Evolutionary conservation across 53 echinoderm and acorn worm genomes (phyloP).

Genomic region (Arbacia lixula): DNA sequence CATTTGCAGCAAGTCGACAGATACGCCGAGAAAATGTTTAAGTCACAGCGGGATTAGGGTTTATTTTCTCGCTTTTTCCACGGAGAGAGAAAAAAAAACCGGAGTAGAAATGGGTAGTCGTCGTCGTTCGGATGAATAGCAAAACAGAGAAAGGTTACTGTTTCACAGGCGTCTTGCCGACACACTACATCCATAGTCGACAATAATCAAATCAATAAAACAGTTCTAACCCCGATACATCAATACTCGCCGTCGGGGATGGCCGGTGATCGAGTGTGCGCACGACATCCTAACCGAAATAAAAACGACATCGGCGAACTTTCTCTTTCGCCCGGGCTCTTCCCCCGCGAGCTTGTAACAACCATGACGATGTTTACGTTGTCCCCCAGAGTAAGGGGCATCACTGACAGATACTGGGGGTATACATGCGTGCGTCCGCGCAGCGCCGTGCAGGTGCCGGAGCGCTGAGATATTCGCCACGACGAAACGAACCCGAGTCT

Average conservation of each 20-base stretch:
- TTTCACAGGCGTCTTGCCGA: constrained; percentile 7
- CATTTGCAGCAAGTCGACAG: constrained; percentile 33
- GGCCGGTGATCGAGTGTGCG: constrained; percentile 22
- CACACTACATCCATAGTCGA: constrained; percentile 28
- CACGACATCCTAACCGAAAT: constrained; percentile 34
- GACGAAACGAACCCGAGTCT: too few species aligned
- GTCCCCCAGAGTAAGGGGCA: constrained; percentile 7
- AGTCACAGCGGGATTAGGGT: not conserved
- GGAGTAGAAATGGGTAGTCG: not conserved
- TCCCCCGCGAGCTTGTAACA: constrained; percentile 19
- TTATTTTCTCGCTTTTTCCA: not conserved
- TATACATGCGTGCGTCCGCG: too few species aligned
- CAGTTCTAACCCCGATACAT: constrained; percentile 34
- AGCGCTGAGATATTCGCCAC: too few species aligned
- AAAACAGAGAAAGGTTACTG: constrained; percentile 11
- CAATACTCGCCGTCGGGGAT: constrained; percentile 2
- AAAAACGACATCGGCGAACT: constrained; percentile 20
- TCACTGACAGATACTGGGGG: constrained; percentile 35
- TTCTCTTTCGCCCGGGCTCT: not conserved
- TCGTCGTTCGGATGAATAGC: constrained; percentile 1
- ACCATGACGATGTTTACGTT: constrained; percentile 27
- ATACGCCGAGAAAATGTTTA: not conserved
- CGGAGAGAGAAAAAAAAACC: not conserved
- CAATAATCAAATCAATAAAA: constrained; percentile 40
- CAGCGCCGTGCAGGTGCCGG: too few species aligned